These are phyloP conservation scores for Pavo muticus DNA, from an alignment of 2,113 vertebrate species.

Conservation along the genomic window DNA sequence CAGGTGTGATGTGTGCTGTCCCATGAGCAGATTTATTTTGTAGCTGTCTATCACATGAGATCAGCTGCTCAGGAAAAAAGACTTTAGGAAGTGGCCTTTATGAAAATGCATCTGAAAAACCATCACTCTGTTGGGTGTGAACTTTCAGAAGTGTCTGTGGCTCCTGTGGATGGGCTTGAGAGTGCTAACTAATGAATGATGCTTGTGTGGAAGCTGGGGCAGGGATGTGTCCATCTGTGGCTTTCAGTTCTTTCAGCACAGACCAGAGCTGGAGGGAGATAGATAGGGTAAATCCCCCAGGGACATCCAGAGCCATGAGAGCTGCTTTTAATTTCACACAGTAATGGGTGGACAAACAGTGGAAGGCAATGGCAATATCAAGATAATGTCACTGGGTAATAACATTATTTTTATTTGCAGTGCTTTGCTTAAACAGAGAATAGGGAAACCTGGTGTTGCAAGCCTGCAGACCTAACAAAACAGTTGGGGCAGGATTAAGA, in stretches of 20 bases:
- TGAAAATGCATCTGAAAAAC: neutral
- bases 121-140: neutral
- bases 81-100: neutral
- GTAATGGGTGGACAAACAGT: neutral
- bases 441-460: neutral
- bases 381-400: neutral
- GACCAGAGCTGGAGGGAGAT: accelerated
- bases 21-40: neutral
- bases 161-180: neutral
- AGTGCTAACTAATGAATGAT: neutral
- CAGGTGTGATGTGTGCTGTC: neutral
- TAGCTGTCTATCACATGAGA: neutral
- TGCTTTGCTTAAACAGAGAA: neutral
- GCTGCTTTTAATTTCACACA: neutral
- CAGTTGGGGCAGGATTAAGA: neutral
- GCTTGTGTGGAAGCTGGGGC: neutral
- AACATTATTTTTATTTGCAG: neutral
- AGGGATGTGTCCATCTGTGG: neutral
- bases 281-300: neutral
- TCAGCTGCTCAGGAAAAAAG: neutral
- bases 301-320: neutral
- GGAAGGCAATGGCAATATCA: neutral
- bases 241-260: neutral
- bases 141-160: neutral
- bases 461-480: neutral